Base-by-base conservation (phyloP, 2,888 invertebrate species). In the Drosophila ustulata region DNA sequence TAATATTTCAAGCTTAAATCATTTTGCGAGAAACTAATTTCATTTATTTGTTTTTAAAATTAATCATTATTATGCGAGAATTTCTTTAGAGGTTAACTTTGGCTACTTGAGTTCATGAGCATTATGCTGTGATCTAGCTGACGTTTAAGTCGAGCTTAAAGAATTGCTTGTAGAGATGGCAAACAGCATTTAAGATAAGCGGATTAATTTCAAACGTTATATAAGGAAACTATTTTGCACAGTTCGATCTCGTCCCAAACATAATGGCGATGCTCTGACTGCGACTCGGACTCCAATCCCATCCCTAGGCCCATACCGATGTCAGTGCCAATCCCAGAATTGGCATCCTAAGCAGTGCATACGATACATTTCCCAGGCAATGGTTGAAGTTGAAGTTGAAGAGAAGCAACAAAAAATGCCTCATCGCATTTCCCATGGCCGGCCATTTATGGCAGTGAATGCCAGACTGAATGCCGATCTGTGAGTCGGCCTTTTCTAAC, bases 401-500 rank as follows among this genome's bases (percentile, higher is more conserved):
- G 43, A 37, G 26, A 39, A 52, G 23, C 13, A 46, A 37, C 13
- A 26, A 26, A 32, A 49, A 41, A 53, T 32, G 41, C 32, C 41
- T 45, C 49, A 62, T 53, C 46, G 39, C 80, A 88, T 79, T 84
- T 84, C 88, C 86, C 88, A 85, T 79, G 88, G 62, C 43, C 43
- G 68, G 69, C 83, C 83, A 88, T 84, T 84, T 84, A 84, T 88
- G 83, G 83, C 76, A 82, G 63, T 52, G 62, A 74, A 77, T 75
- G 75, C 72, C 72, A 64, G 61, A 66, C 70, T 73, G 75, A 75
- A 86, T 73, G 65, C 73, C 78, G 65, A 72, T 49, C 64, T 63
- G 37, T 47, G 67, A 69, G 66, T 67, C 72, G 74, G 88, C 88
- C 80, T 85, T 87, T 82, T 82, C 88, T 88, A 88, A 88, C 83